Percentiles rank a stretch among this genome's conserved stretches.
These are phyloP conservation scores for Bubo scandiacus DNA, from an alignment of 2,113 vertebrate genomes.

Conservation along the genomic window DNA sequence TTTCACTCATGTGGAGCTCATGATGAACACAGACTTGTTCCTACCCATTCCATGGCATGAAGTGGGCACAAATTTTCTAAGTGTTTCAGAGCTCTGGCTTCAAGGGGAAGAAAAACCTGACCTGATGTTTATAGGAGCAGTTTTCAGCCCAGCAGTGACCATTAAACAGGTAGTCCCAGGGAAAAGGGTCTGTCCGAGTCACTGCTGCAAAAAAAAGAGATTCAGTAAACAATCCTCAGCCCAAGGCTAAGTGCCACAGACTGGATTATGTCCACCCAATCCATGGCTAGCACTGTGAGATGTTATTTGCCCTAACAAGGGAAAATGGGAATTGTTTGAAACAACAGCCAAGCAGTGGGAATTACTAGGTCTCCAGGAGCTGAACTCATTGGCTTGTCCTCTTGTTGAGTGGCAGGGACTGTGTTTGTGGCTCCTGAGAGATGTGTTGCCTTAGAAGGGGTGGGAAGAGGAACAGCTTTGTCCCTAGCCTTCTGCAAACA, in stretches of 20 bases:
- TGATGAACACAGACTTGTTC: rapidly evolving
- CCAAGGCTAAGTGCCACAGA: not conserved
- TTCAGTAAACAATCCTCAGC: not conserved
- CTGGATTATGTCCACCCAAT: not conserved
- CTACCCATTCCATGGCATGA: not conserved
- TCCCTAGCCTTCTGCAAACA: not conserved
- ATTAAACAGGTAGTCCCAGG: not conserved
- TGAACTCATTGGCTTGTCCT: not conserved
- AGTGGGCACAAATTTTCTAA: not conserved
- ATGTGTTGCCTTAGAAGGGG: not conserved
- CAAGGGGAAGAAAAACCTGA: not conserved
- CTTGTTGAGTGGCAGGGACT: not conserved
- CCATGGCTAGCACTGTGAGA: not conserved
- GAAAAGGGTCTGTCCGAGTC: not conserved
- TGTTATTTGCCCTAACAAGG: not conserved
- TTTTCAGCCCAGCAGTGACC: not conserved
- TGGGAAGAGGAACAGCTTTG: not conserved
- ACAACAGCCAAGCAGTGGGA: not conserved
- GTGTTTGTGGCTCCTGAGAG: not conserved
- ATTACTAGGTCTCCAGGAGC: not conserved
- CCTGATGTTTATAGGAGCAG: not conserved
- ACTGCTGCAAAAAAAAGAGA: not conserved
- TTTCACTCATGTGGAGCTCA: not conserved
- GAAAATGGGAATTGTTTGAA: not conserved
- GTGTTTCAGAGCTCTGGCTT: not conserved